Conservation (phyloP, 2,888 invertebrate species). For the Lysandra coridon region DNA sequence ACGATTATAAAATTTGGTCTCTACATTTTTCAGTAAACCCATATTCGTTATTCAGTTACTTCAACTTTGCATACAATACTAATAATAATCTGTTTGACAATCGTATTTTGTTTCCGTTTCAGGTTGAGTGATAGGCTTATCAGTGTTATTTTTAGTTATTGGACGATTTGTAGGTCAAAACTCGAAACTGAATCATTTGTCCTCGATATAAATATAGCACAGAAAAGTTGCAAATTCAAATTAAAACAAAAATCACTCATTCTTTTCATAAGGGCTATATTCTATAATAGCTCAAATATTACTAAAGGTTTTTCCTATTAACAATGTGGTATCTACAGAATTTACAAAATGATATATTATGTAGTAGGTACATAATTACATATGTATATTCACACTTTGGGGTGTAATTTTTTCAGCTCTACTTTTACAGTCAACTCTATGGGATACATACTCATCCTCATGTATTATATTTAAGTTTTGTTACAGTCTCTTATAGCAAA, state of each 20-base stretch:
- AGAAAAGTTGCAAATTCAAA: background rate
- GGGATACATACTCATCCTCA: no score
- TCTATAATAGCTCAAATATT: no score
- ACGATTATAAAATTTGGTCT: background rate
- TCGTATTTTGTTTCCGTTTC: constrained; percentile 16
- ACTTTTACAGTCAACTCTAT: no score
- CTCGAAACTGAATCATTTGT: background rate
- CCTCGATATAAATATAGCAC: background rate
- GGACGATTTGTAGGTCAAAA: constrained; percentile 2
- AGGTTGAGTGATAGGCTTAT: constrained; percentile 16
- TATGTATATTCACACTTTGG: no score
- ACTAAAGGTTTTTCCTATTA: no score
- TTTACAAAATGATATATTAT: no score
- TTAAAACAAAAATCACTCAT: background rate
- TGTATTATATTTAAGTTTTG: no score
- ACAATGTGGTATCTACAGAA: no score
- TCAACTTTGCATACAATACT: background rate
- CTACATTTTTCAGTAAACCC: background rate
- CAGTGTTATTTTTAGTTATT: constrained; percentile 4
- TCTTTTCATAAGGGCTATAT: no score
- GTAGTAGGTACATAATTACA: no score
- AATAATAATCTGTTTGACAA: background rate
- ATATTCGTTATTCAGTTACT: background rate
- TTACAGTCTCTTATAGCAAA: no score
- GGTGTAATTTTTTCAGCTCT: no score